These are phyloP conservation scores for Umimayanthus chanpuru DNA, from an alignment of 92 coral and sea anemone genomes.

Conservation along the genomic window DNA sequence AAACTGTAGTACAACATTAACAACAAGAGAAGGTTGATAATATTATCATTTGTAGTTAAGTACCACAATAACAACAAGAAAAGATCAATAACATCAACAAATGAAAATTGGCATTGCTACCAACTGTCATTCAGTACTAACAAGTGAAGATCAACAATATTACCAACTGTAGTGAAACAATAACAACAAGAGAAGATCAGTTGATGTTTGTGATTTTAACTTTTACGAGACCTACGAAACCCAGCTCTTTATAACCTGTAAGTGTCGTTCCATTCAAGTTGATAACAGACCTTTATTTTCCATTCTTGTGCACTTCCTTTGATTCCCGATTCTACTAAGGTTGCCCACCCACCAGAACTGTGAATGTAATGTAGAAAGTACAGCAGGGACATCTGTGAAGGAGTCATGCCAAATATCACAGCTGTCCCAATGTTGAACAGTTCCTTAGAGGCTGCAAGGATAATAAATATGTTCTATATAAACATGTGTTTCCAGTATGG, in stretches of 20 bases:
- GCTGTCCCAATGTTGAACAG: constrained; percentile 76
- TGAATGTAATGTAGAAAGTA: constrained; percentile 86
- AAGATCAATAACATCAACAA: too few relatives aligned
- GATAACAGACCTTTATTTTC: constrained; percentile 74
- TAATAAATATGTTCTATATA: neutral
- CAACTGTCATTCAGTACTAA: too few relatives aligned
- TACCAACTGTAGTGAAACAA: neutral
- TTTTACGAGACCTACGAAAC: neutral
- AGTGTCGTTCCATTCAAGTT: neutral
- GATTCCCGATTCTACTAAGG: constrained; percentile 66
- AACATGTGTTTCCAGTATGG: neutral
- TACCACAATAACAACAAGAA: too few relatives aligned
- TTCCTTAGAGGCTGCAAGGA: constrained; percentile 65
- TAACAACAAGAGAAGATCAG: neutral
- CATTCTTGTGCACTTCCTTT: constrained; percentile 92
- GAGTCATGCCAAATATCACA: constrained; percentile 77
- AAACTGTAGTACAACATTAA: too few relatives aligned
- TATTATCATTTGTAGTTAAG: too few relatives aligned
- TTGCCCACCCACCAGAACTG: constrained; percentile 79
- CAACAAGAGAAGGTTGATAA: neutral
- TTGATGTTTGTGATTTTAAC: neutral
- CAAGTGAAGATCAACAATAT: too few relatives aligned
- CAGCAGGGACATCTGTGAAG: constrained; percentile 89
- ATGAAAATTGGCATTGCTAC: too few relatives aligned
- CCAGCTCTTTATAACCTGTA: neutral